Evolutionary conservation across 1,140 invertebrate genomes (phyloP), one percentile per base, ranked within the genome.

Genomic region (Macrocentrus cingulum): DNA sequence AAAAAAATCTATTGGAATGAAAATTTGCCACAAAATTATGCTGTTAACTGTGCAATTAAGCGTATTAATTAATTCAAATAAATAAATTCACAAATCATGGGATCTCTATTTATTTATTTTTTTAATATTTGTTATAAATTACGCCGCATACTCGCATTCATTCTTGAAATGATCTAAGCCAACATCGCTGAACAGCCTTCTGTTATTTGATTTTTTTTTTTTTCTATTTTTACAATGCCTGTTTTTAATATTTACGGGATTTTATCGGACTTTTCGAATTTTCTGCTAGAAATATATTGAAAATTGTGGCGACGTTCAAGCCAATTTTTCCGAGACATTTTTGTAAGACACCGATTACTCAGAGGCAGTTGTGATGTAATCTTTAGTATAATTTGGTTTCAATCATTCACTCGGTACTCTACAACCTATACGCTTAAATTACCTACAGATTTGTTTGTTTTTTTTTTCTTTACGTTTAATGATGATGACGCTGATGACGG

Each of bases 121-220:
- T n/a, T n/a, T n/a, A n/a, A n/a, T n/a, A 16, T 65, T 65, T 56
- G 62, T 76, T 75, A 80, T 78, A 80, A 79, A 80, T 80, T 76
- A 79, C 69, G 69, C 69, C 69, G 66, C 76, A 73, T 75, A 71
- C 69, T 68, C 64, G 69, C 77, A 78, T 75, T 77, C 76, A 80
- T 74, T 75, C 74, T 71, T 53, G 46, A 58, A 67, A 64, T 66
- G 66, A 65, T 72, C 66, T 69, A 62, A 74, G n/a, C 66, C 59
- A 72, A 63, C 72, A 74, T n/a, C n/a, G n/a, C 56, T 68, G 57
- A 57, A 69, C 65, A 65, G 65, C 60, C 19, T 49, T 54, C 36
- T 41, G 13, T 45, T 22, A 62, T 63, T 61, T 63, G n/a, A n/a
- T n/a, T n/a, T n/a, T n/a, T n/a, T n/a, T n/a, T n/a, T n/a, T n/a